These are phyloP conservation scores for Poicephalus meyeri DNA, from an alignment of 2,113 vertebrate species.

Conservation along the genomic window DNA sequence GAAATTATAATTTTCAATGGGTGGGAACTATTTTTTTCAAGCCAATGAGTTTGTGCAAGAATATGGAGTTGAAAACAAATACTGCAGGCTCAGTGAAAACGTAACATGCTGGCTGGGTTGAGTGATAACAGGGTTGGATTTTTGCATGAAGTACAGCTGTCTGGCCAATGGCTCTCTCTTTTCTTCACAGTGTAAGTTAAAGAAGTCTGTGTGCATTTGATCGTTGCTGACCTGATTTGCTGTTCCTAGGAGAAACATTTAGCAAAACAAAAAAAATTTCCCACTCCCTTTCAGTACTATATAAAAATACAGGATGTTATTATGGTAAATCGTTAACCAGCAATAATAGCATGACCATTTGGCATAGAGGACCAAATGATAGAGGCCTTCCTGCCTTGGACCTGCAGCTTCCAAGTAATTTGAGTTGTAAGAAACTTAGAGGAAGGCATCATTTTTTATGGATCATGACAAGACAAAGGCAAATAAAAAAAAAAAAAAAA, in stretches of 20 bases:
- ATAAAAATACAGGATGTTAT: neutral
- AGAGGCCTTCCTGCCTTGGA: neutral
- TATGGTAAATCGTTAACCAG: neutral
- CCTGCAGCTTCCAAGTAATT: neutral
- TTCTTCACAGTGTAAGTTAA: neutral
- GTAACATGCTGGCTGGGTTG: neutral
- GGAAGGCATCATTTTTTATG: neutral
- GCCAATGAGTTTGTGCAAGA: neutral
- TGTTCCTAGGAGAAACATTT: neutral
- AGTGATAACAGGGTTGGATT: neutral
- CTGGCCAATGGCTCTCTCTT: neutral
- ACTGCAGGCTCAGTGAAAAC: neutral
- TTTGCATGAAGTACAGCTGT: neutral
- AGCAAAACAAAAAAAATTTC: fast-evolving
- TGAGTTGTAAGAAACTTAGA: neutral
- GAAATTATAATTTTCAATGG: neutral
- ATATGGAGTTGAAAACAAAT: neutral
- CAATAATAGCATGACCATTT: neutral
- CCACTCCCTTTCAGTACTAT: neutral
- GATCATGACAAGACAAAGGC: neutral
- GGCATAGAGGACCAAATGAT: neutral
- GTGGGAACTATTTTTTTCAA: neutral
- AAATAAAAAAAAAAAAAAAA: neutral
- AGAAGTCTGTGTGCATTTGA: neutral
- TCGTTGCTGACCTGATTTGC: neutral